Base-by-base conservation (phyloP, 92 coral and sea anemone genomes). In the Porites rus region DNA sequence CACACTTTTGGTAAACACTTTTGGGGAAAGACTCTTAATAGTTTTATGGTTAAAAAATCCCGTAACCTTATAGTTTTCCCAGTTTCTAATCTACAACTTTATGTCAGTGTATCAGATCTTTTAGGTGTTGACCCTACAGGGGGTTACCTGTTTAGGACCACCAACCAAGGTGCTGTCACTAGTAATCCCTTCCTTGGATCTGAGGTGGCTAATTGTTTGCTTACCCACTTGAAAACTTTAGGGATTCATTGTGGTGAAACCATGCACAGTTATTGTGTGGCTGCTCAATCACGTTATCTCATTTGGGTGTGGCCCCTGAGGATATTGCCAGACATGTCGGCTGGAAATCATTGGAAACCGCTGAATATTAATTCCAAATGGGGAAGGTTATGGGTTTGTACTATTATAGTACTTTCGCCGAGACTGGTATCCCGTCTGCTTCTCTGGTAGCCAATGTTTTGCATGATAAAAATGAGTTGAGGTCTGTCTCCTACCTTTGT, bases 1-100 rank as follows among this genome's bases (percentile, higher is more conserved):
- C 92, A 89, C 80, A 69, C 90, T 12, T 88, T 85, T 72, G 95
- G 95, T 9, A 92, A 92, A 72, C 89, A 90, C 10, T 90, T 88
- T 1, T 71, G 95, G 63, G 92, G 92, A 14, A 66, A 59, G 7
- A 62, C 75, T 62, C 17, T 83, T 38, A 80, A 92, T 83, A 28
- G 80, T 12, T 92, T 86, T 64, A 65, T 72, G 24, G 84, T 72
- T 46, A 76, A 89, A 62, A 67, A 78, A 17, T 90, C 84, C 72
- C 24, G 65, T 0, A 60, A 83, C 46, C 72, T 60, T 24, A 24
- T 63, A 6, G 24, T 77, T 17, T 89, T 88, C 84, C 88, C 88
- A 52, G 91, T 89, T 14, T 61, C 85, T 43, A 85, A 89, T 61
- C 82, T 92, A 21, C 52, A 69, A 24, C 68, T 85, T n/a, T 92